phyloP scores from a whole-genome alignment of 2,888 invertebrate species.

The Ferdinandea cuprea region DNA sequence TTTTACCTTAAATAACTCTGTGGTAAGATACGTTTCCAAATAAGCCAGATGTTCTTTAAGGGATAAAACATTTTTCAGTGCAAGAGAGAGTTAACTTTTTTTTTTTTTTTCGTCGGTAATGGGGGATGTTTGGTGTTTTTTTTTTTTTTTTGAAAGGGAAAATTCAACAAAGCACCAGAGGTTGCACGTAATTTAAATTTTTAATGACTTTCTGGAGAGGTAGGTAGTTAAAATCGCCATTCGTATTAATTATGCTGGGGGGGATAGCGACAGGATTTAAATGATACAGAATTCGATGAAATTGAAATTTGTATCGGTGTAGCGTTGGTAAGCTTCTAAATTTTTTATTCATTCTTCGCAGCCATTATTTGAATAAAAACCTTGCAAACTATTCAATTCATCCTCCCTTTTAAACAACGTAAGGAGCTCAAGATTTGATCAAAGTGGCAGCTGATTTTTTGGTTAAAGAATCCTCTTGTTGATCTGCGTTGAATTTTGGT shows the following conservation, averaged over 20 bases:
- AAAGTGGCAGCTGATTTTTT: too few species aligned
- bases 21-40: constrained; percentile 5
- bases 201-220: background rate
- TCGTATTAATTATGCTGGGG: background rate
- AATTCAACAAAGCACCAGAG: background rate
- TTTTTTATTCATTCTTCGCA: too few species aligned
- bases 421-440: too few species aligned
- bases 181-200: background rate
- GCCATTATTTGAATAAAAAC: too few species aligned
- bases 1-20: constrained; percentile 22
- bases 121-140: background rate
- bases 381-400: too few species aligned
- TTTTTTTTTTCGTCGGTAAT: constrained; percentile 21
- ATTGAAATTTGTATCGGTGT: too few species aligned
- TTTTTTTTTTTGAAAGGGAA: background rate
- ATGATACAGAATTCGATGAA: background rate
- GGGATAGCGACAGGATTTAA: background rate
- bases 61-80: constrained; percentile 20
- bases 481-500: too few species aligned
- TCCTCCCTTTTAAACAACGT: too few species aligned
- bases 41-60: constrained; percentile 7
- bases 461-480: too few species aligned
- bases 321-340: too few species aligned
- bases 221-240: background rate
- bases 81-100: constrained; percentile 16